Base-by-base conservation (phyloP, 2,797 vertebrate species). In the Dendrocincla fuliginosa region DNA sequence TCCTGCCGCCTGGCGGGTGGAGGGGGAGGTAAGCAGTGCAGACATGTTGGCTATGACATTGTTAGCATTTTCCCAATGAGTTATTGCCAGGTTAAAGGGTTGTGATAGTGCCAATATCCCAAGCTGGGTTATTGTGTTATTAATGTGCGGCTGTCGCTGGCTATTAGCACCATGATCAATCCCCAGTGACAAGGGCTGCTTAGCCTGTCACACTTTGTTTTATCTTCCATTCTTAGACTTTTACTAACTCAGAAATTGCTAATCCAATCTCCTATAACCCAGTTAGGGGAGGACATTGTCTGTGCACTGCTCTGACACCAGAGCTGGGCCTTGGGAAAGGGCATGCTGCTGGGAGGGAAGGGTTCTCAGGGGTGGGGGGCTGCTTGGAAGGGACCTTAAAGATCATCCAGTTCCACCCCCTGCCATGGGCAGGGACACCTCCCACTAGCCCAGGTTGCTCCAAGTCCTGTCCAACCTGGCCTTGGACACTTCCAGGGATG, bases 241-340 rank as follows among this genome's bases (percentile, higher is more conserved):
- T 98, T 98, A 98, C 97, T 98, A 98, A 98, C 98, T 98, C 96
- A 97, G 97, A 98, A 99, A 99, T 98, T 98, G 98, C 98, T 98
- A 98, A 99, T 98, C 98, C 96, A 98, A 99, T 99, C 98, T 97
- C 97, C 93, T 96, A 77, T 98, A 99, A 99, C 98, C 97, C 96
- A 97, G 98, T 99, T 99, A 99, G 96, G 94, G 95, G 96, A 97
- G 97, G 92, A 96, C 92, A 84, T 35, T 52, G 89, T 88, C 87
- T 93, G 87, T 14, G 63, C 37, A 87, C 90, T 79, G 82, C 90
- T 92, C 60, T 64, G 90, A 80, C 4, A 6, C 42, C 22, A 23
- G 89, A 90, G 88, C 73, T 80, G 80, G 56, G 84, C 75, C 23
- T 8, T 6, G 80, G 52, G 49, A 64, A 50, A 69, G 44, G 83